Percentiles rank a stretch among this genome's conserved stretches.
Evolutionary conservation across 2,113 vertebrate genomes (phyloP).

Genomic region (Anolis carolinensis): DNA sequence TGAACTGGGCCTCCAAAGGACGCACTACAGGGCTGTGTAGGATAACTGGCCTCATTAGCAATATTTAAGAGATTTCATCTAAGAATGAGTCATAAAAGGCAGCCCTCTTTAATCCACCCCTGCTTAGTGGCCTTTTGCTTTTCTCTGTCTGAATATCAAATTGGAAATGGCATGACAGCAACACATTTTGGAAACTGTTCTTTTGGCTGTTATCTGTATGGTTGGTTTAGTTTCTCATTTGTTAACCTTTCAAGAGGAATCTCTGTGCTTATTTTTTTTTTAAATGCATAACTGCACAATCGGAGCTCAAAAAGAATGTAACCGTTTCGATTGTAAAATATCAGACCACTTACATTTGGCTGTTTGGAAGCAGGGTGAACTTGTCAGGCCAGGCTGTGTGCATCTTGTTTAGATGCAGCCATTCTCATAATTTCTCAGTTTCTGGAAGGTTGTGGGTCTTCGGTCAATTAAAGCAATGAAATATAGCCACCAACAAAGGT

Average conservation of each 20-base stretch:
- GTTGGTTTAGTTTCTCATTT: constrained; percentile 86
- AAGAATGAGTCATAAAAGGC: constrained; percentile 81
- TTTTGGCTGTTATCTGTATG: constrained; percentile 86
- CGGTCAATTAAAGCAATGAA: background rate
- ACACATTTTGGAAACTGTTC: constrained; percentile 82
- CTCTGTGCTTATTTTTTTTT: constrained; percentile 54
- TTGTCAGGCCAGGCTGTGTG: background rate
- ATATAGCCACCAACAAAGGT: background rate
- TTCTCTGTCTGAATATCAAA: constrained; percentile 82
- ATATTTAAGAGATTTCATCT: constrained; percentile 85
- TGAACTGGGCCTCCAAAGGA: constrained; percentile 76
- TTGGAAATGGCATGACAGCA: constrained; percentile 78
- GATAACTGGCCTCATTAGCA: constrained; percentile 82
- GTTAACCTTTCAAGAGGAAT: constrained; percentile 85
- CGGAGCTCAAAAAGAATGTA: constrained; percentile 60
- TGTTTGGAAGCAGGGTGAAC: background rate
- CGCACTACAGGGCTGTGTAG: constrained; percentile 70
- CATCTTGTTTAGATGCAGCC: background rate
- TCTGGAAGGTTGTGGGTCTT: background rate
- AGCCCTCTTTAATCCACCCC: constrained; percentile 80
- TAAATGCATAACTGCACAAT: constrained; percentile 60
- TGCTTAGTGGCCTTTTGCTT: constrained; percentile 82
- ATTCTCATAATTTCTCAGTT: background rate
- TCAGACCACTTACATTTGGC: background rate
- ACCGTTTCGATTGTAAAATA: constrained; percentile 56